Evolutionary conservation across 2,113 vertebrate genomes (phyloP).

Genomic region (Carollia perspicillata): DNA sequence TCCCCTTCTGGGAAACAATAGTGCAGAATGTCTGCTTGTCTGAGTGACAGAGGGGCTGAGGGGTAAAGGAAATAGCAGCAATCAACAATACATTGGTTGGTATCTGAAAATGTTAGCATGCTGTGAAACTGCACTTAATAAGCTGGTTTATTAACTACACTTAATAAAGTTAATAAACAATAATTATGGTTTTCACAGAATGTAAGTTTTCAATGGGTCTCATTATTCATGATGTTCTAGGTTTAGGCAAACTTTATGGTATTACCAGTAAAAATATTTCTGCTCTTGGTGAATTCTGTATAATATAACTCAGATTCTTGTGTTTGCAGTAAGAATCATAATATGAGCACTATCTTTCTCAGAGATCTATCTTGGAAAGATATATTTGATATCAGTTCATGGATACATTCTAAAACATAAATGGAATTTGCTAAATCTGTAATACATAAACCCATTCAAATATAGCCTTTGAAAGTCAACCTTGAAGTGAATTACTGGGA

Average conservation of each 20-base stretch:
- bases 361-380: neutral
- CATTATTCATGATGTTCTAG: neutral
- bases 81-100: neutral
- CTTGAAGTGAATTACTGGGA: neutral
- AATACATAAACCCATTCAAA: neutral
- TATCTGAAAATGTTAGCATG: slow-evolving; percentile 6
- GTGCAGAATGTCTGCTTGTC: neutral
- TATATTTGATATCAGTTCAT: neutral
- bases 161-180: neutral
- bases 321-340: neutral
- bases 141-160: neutral
- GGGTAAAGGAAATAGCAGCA: neutral
- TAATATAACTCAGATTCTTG: neutral
- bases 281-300: neutral
- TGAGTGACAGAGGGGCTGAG: neutral
- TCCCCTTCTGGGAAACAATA: neutral
- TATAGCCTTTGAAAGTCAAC: neutral
- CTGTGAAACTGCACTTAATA: neutral
- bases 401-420: neutral
- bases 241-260: neutral
- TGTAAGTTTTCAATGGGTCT: neutral
- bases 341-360: neutral
- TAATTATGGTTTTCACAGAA: neutral
- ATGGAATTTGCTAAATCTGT: neutral
- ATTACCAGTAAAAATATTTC: neutral